Percentiles rank a stretch among this genome's conserved stretches.
These are phyloP conservation scores for Drosophila nikananu DNA, from an alignment of 1,140 invertebrate genomes.

Conservation along the genomic window DNA sequence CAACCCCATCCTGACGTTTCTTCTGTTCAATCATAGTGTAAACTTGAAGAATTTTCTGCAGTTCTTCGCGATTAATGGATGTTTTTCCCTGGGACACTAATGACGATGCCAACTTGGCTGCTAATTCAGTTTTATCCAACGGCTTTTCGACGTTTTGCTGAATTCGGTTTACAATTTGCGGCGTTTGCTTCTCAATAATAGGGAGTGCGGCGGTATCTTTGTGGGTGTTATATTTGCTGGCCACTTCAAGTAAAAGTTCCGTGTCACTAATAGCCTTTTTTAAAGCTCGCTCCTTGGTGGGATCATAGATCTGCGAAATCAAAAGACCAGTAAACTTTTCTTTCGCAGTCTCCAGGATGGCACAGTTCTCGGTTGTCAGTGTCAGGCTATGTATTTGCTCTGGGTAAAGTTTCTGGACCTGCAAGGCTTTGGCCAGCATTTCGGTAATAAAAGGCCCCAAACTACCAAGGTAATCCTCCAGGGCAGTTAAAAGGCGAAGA, in stretches of 20 bases:
- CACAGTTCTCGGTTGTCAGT: conserved; percentile 63
- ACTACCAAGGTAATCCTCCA: conserved; percentile 92
- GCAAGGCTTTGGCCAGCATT: conserved; percentile 89
- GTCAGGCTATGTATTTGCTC: conserved; percentile 36
- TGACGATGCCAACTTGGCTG: conserved; percentile 64
- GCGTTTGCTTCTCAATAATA: conserved; percentile 6
- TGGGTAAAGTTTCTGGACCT: conserved; percentile 87
- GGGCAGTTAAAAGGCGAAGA: conserved; percentile 90
- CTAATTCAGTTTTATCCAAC: conserved; percentile 66
- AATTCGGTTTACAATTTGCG: background rate
- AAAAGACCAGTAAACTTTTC: conserved; percentile 78
- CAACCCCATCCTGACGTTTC: conserved; percentile 36
- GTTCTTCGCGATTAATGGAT: conserved; percentile 62
- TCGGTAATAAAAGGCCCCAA: conserved; percentile 91
- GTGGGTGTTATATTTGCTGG: background rate
- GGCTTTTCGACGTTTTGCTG: conserved; percentile 16
- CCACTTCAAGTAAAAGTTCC: conserved; percentile 47
- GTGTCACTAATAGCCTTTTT: conserved; percentile 68
- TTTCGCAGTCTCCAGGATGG: conserved; percentile 68
- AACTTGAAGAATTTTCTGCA: conserved; percentile 73
- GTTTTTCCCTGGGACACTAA: conserved; percentile 78
- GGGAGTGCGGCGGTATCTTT: background rate
- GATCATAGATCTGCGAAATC: conserved; percentile 67
- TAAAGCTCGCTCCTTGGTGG: conserved; percentile 58
- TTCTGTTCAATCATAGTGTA: conserved; percentile 72